Evolutionary conservation across 1,140 invertebrate species (phyloP), one percentile per base, ranked within the genome.

Genomic region (Palaemon carinicauda): DNA sequence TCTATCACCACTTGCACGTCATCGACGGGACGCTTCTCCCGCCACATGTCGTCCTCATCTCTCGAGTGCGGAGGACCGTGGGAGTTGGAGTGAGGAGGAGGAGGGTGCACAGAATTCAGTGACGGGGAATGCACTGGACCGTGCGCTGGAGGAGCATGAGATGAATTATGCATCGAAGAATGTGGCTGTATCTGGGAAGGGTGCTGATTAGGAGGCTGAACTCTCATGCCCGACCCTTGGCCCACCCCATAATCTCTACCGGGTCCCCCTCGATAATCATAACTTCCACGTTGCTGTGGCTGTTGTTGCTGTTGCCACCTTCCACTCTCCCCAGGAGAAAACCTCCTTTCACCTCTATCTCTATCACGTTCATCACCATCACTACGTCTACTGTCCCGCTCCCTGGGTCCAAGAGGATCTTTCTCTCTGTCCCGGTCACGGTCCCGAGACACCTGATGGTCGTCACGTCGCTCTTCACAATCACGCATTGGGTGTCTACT

Each of bases 1-100:
- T 88, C 87, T 27, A 88, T 53, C 50, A 82, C 87, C 24, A 77
- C 87, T 69, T 88, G 81, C 9, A 88, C 82, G 21, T 88, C 87
- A 54, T 84, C 87, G 19, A 54, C 74, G 19, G 75, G 29, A 27
- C 87, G 87, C 31, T 84, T 88, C 60, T 88, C 87, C 31, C 82
- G 81, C 87, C 87, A 84, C 12, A 31, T 29, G 10, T 88, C 87
- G 15, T 88, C 87, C 71, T 88, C 87, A 41, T 81, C 81, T 33
- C 81, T 71, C 1, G 74, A 52, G 50, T 78, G 75, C 10, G 87
- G 60, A 50, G 83, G 77, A 21, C 27, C 77, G 41, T 80, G 77
- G 24, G 27, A 50, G 24, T 65, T 17, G 82, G 82, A 41, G 60
- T 73, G n/a, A 75, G 80, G 84, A 31, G 77, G 41, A 17, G 84